phyloP scores from a whole-genome alignment of 2,113 vertebrate genomes.

The Arothron firmamentum region DNA sequence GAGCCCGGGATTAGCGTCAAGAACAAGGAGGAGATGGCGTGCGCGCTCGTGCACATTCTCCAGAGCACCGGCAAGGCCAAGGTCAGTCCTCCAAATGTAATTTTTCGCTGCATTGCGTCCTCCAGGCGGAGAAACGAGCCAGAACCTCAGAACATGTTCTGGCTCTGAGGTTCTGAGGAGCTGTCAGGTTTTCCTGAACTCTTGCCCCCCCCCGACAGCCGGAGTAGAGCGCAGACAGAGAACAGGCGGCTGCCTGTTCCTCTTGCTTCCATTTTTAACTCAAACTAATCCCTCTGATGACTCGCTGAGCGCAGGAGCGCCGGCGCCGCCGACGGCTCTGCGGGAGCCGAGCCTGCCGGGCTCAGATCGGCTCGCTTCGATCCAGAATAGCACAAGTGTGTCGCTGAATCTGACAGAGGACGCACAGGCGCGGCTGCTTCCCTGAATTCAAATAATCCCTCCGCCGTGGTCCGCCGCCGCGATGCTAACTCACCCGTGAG shows the following conservation, averaged over 20 bases:
- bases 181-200: constrained; percentile 33
- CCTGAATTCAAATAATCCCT: no score
- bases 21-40: constrained; percentile 99
- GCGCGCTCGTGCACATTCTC: constrained; percentile 93
- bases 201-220: constrained; percentile 35
- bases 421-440: no score
- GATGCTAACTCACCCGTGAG: no score
- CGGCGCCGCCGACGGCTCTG: constrained; percentile 21
- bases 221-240: constrained; percentile 44
- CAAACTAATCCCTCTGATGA: constrained; percentile 49
- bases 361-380: constrained; percentile 32
- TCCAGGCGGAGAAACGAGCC: neutral
- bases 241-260: constrained; percentile 58
- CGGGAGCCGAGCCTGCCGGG: constrained; percentile 21
- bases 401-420: constrained; percentile 5
- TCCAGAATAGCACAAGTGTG: constrained; percentile 20
- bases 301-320: constrained; percentile 29
- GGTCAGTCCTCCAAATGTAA: constrained; percentile 69
- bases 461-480: no score
- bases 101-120: constrained; percentile 7
- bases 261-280: constrained; percentile 59
- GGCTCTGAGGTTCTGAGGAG: constrained; percentile 5
- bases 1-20: constrained; percentile 95
- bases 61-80: constrained; percentile 99
- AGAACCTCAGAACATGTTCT: constrained; percentile 2